Base-by-base conservation (phyloP, 23 tunicate genomes). In the Aplidium turbinatum region DNA sequence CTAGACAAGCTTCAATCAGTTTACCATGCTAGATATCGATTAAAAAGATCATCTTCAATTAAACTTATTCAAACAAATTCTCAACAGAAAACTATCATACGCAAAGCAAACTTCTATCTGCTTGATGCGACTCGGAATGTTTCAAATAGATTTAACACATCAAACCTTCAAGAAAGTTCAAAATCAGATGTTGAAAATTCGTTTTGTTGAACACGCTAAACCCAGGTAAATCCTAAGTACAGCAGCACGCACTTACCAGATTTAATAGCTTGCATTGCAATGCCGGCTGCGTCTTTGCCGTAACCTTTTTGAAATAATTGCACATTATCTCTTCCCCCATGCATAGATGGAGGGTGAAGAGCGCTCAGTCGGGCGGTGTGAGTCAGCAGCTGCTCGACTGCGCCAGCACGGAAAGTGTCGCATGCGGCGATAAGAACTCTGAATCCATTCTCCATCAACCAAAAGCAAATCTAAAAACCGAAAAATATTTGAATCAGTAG, bases 381-480 rank as follows among this genome's bases (percentile, higher is more conserved):
- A 28, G 99, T 95, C 5, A 90, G 82, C n/a, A 95, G 87, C 47
- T 95, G 99, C 38, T 95, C 99, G 6, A 95, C 99, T 0, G 99
- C 99, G 4, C 99, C 99, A 70, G 99, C 99, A 19, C 99, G 99
- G 75, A 95, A 95, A 32, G 99, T 95, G 75, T 95, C 99, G 67
- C 99, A 95, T 0, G 99, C 99, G 3, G 99, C 99, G n/a, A 95
- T 89, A 69, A 95, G 35, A 31, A 95, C 95, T n/a, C 96, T 87
- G 57, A 88, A 89, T 0, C 99, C 99, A 31, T 95, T 88, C 63
- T 95, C 93, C 78, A 95, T 85, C 51, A 95, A 61, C 99, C 99
- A 95, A 65, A 95, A 95, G 63, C 92, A 80, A 57, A 95, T 95
- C 93, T 91, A 57, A 26, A 40, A 23, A 28, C 4, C 19, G 35